Base-by-base conservation (phyloP, 2,797 vertebrate species). In the Mus caroli region DNA sequence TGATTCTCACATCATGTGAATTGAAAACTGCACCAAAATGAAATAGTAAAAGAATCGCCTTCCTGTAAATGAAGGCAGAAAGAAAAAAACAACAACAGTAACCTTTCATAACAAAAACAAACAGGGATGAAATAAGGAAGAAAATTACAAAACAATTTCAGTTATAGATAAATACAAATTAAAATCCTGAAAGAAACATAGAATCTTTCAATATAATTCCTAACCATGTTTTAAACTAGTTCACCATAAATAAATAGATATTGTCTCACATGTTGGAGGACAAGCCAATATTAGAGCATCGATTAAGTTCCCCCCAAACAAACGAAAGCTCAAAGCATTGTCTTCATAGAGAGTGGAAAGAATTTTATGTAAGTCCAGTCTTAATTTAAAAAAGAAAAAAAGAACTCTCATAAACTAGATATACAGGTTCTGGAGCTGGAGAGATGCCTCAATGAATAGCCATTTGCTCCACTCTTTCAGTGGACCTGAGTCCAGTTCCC, bases 171-270 rank as follows among this genome's bases (percentile, higher is more conserved):
- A 88, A 79, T 79, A 24, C 58, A 92, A 69, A 85, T 31, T 43
- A 82, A 67, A 91, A 62, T 50, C 40, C 15, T 76, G 88, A 85
- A 28, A 60, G 52, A 91, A 91, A 91, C 11, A 19, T 60, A 80
- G 34, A 54, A 62, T 76, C 62, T 24, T 62, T 76, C 43, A 62
- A 13, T 12, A 84, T 46, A 34, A 19, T 64, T 64, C 15, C 82
- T 17, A 84, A 62, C 13, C 62, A 60, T 14, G 52, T 62, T 92
- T 94, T 84, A n/a, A 92, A 92, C 80, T 67, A 88, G 40, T 28
- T 88, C n/a, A 67, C 79, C 50, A 79, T 34, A 60, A 83, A 90
- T 60, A 71, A 34, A 37, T 37, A 78, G 8, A 92, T 3, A 52
- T 88, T 91, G 80, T n/a, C 43, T 24, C 43, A 89, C 43, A 56